Conservation (phyloP, 2,888 invertebrate genomes). For the Drosophila paramelanica region DNA sequence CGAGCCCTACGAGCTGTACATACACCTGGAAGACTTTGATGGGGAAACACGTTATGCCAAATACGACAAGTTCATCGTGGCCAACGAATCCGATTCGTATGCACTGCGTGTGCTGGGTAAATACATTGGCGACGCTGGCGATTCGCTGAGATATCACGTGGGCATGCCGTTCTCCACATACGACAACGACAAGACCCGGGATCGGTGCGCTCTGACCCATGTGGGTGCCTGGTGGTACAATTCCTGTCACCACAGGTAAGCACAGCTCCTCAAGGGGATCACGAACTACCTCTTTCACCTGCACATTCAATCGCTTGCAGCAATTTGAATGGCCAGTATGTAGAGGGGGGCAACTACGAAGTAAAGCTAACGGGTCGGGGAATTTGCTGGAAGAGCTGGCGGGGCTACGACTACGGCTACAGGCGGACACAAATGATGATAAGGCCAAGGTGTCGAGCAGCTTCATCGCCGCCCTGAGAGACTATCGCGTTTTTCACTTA, state of each 20-base stretch:
- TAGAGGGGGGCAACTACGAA: constrained; percentile 84
- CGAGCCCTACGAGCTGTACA: constrained; percentile 86
- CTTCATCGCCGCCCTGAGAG: constrained; percentile 20
- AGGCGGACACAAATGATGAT: constrained; percentile 88
- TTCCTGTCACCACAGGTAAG: constrained; percentile 88
- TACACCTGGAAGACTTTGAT: constrained; percentile 88
- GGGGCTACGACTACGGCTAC: constrained; percentile 88
- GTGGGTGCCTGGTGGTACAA: constrained; percentile 91
- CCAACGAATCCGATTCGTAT: constrained; percentile 88
- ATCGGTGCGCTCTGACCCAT: constrained; percentile 88
- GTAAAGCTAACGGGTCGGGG: constrained; percentile 85
- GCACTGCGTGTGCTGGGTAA: constrained; percentile 88
- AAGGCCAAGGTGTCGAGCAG: constrained; percentile 79
- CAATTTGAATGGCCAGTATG: constrained; percentile 88
- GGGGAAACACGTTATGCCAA: constrained; percentile 87
- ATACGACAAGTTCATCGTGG: constrained; percentile 88
- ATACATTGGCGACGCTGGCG: constrained; percentile 89
- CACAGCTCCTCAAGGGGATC: background rate
- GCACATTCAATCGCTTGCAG: constrained; percentile 77
- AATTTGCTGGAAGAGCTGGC: constrained; percentile 90
- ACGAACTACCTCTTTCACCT: too few species aligned
- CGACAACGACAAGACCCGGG: constrained; percentile 88
- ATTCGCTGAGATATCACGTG: constrained; percentile 89
- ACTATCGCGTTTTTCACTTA: constrained; percentile 4
- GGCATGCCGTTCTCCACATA: constrained; percentile 89